phyloP scores from a whole-genome alignment of 2,888 invertebrate species.

The Tachina fera region DNA sequence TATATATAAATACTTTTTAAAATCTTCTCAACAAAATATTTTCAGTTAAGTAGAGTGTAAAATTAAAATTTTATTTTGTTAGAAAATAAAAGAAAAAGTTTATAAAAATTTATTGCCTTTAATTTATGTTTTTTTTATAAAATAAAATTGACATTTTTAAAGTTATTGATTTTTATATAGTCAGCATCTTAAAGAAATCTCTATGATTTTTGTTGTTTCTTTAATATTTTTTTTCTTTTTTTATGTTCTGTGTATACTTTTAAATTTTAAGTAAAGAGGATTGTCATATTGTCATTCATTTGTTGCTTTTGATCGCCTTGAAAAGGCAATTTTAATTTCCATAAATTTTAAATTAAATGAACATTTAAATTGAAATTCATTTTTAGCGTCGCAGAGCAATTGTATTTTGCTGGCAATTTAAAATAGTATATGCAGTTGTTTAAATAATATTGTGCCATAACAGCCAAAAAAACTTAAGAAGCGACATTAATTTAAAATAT shows the following conservation, averaged over 20 bases:
- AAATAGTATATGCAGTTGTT: conserved; percentile 2
- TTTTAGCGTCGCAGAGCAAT: conserved; percentile 27
- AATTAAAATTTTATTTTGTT: conserved; percentile 13
- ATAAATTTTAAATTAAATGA: conserved; percentile 69
- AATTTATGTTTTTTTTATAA: not conserved
- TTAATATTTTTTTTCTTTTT: not conserved
- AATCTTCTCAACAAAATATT: conserved; percentile 24
- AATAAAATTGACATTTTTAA: not conserved
- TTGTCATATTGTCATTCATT: not conserved
- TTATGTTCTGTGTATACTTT: not conserved
- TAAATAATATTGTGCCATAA: not conserved
- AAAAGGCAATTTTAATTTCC: conserved; percentile 63
- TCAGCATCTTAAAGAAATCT: conserved; percentile 11
- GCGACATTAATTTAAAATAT: no score
- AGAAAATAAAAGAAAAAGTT: conserved; percentile 25
- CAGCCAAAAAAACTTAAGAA: no score
- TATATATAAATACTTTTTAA: conserved; percentile 40
- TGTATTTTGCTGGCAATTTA: conserved; percentile 3
- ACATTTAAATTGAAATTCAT: conserved; percentile 64
- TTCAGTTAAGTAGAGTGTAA: conserved; percentile 16
- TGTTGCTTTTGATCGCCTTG: conserved; percentile 38
- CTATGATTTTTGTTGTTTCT: not conserved
- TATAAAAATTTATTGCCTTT: conserved; percentile 16
- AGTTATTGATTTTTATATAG: conserved; percentile 15
- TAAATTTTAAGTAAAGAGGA: conserved; percentile 19